phyloP scores from a whole-genome alignment of 2,113 vertebrate species.

The Leptosomus discolor region DNA sequence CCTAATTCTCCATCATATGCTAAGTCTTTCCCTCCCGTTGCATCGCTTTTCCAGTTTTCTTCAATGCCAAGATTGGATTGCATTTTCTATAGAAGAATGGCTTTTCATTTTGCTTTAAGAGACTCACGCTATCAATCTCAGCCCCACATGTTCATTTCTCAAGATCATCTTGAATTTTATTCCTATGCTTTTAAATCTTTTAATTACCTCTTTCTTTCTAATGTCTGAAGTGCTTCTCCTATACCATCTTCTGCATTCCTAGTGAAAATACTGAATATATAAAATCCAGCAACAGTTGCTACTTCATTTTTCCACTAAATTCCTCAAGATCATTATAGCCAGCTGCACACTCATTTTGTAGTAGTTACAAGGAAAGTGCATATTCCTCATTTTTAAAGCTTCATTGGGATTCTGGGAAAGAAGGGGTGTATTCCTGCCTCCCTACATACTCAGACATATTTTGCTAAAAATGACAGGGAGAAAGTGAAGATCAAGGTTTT shows the following conservation, averaged over 20 bases:
- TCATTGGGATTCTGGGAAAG: neutral
- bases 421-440: neutral
- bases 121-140: neutral
- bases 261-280: neutral
- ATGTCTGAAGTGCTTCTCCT: neutral
- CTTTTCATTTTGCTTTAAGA: neutral
- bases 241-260: neutral
- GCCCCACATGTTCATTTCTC: neutral
- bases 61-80: neutral
- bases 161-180: neutral
- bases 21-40: neutral
- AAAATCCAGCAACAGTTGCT: neutral
- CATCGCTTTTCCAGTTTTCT: neutral
- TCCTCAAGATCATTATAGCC: neutral
- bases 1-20: neutral
- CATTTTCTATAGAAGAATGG: neutral
- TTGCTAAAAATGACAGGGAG: neutral
- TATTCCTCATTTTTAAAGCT: neutral
- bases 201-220: neutral
- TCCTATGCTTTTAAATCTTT: neutral
- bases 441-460: neutral
- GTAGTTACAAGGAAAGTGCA: neutral
- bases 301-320: neutral
- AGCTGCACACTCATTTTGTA: neutral
- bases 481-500: neutral